Base-by-base conservation (phyloP, 1,140 invertebrate species). In the Papilio machaon region DNA sequence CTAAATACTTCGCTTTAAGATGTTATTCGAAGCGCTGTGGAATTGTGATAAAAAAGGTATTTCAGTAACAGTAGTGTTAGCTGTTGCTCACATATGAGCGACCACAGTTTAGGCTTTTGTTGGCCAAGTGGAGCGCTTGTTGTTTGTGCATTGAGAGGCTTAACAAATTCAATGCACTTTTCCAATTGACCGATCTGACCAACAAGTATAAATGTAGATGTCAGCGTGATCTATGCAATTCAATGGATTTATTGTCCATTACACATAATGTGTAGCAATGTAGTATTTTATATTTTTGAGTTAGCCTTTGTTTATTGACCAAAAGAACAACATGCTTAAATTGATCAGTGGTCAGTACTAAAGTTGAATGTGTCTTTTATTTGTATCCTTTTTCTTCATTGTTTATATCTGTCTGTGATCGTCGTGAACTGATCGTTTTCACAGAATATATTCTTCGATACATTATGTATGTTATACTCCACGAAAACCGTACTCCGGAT, bases 141-240 rank as follows among this genome's bases (percentile, higher is more conserved):
- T 19, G 23, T 19, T 13, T 30, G 60, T 64, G 60, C 30, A 30
- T 64, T 19, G 64, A 70, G 23, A 13, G 64, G 3, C 30, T 7
- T 38, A 38, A 38, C 11, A 35, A 35, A 70, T 70, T 70, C 64
- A 38, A 35, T 70, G 64, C 64, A 70, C 30, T 70, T 70, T 70
- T 70, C 64, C 64, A 70, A 70, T 70, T 70, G 64, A 70, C 11
- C 64, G 64, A 70, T 70, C 64, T 70, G 64, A 70, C 11, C 35
- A 13, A 70, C 30, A 70, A 35, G 35, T 30, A 35, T 17, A 30
- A 30, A 13, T 70, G 35, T 13, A 35, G 30, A 70, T 38, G 64
- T 38, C 30, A 35, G 64, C 64, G 30, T 70, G 15, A 13, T 38
- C 64, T 70, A 70, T 35, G 64, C 30, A 70, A 30, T 23, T 64